phyloP scores from a whole-genome alignment of 2,888 invertebrate species.

The Dugesia japonica region DNA sequence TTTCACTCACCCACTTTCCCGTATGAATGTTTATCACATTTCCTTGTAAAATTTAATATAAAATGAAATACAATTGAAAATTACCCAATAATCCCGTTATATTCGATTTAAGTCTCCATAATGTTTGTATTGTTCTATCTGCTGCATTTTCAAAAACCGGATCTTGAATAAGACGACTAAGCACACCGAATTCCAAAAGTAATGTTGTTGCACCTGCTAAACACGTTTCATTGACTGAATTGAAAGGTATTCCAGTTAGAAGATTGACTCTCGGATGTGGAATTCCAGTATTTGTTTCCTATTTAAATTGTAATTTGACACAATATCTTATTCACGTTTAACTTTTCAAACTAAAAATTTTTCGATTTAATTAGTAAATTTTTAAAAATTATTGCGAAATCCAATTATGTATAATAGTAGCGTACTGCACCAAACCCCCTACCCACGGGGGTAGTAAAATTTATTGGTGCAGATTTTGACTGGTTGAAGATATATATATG shows the following conservation, averaged over 20 bases:
- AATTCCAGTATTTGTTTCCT: constrained; percentile 58
- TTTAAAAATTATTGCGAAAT: no score
- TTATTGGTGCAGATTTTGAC: no score
- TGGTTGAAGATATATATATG: no score
- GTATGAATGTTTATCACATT: constrained; percentile 55
- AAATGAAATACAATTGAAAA: neutral
- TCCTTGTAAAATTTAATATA: constrained; percentile 43
- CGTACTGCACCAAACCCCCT: no score
- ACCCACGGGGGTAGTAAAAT: no score
- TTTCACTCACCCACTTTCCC: constrained; percentile 53
- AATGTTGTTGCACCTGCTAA: constrained; percentile 56
- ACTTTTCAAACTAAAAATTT: no score
- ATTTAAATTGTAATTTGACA: no score
- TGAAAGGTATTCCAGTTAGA: neutral
- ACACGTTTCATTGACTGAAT: constrained; percentile 52
- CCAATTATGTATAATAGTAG: no score
- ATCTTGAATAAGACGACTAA: constrained; percentile 53
- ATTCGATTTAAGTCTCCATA: constrained; percentile 52
- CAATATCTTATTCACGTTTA: no score
- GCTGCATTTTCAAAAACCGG: constrained; percentile 54
- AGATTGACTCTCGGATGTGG: constrained; percentile 57
- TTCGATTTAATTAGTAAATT: no score
- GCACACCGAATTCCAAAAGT: constrained; percentile 54
- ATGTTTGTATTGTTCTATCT: constrained; percentile 50
- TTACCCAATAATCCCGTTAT: constrained; percentile 54